Conservation (phyloP, 1,140 invertebrate genomes). For the Rhagoletis pomonella region DNA sequence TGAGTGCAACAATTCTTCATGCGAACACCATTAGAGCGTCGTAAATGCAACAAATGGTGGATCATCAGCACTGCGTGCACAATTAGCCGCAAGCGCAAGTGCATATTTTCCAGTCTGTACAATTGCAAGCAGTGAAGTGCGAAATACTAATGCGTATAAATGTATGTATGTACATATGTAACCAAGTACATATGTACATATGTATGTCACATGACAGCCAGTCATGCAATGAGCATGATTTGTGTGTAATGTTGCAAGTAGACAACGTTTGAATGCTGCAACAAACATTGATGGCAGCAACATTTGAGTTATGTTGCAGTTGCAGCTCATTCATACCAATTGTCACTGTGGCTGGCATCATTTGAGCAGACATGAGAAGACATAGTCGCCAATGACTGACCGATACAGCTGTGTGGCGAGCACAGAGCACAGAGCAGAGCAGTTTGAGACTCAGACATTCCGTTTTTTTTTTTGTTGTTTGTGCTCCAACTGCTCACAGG, state of each 20-base stretch:
- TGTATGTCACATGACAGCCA: slow-evolving; percentile 3
- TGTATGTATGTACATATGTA: too few relatives aligned
- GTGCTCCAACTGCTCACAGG: background rate
- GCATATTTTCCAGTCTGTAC: background rate
- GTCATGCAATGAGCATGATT: background rate
- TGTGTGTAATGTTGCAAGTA: background rate
- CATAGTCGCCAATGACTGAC: background rate
- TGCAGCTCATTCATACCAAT: background rate
- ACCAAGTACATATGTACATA: background rate
- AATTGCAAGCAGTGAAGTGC: background rate
- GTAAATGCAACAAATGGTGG: slow-evolving; percentile 26
- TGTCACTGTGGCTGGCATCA: background rate
- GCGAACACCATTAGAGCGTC: background rate
- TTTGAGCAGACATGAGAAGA: slow-evolving; percentile 22
- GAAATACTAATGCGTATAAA: background rate
- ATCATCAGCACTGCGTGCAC: background rate
- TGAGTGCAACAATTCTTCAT: background rate
- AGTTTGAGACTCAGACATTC: slow-evolving; percentile 6
- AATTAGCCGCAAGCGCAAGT: slow-evolving; percentile 13
- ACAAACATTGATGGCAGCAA: background rate
- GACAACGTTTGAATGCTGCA: background rate
- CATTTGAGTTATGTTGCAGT: background rate
- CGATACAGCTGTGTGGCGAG: background rate
- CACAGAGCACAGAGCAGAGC: background rate
- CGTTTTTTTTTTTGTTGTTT: background rate